Conservation (phyloP, 2,113 vertebrate species). For the Dicaeum eximium region DNA sequence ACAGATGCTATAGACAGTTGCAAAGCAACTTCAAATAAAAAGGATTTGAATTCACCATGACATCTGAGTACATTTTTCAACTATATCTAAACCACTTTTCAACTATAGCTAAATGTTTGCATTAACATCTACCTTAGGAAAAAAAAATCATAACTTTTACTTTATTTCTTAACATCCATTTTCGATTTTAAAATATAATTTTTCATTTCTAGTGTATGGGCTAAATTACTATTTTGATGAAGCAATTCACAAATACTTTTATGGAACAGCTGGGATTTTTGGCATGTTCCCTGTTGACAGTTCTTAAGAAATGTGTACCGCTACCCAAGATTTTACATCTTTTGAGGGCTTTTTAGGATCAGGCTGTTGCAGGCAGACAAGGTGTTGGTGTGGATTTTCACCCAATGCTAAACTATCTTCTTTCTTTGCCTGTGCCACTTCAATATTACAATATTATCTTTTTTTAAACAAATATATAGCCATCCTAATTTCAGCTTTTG, state of each 20-base stretch:
- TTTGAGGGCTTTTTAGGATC: neutral
- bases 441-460: neutral
- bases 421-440: neutral
- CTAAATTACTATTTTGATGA: conserved; percentile 48
- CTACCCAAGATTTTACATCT: neutral
- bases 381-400: neutral
- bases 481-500: neutral
- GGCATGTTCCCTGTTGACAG: neutral
- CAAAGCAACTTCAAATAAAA: neutral
- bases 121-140: neutral
- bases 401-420: neutral
- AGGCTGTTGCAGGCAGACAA: neutral
- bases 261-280: conserved; percentile 28
- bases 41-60: neutral
- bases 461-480: neutral
- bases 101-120: neutral
- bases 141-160: neutral
- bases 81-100: neutral
- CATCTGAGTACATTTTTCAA: neutral
- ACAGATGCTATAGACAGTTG: neutral
- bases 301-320: neutral
- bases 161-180: neutral
- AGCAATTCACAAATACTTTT: conserved; percentile 33
- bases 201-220: neutral
- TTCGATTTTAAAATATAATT: neutral